phyloP scores from a whole-genome alignment of 2,888 invertebrate species.

The Synergus itoensis region DNA sequence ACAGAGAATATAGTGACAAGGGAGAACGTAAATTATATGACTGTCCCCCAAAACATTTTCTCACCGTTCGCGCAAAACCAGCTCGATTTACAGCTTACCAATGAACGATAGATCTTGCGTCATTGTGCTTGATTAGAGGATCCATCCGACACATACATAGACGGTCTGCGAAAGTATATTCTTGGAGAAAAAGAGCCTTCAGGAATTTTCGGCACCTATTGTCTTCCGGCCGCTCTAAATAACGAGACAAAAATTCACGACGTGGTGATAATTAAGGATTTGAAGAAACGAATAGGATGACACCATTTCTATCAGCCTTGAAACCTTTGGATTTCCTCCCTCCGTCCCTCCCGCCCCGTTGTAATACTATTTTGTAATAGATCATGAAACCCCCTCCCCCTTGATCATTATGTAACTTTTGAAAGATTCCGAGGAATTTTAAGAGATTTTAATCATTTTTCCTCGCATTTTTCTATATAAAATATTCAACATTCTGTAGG shows the following conservation, averaged over 20 bases:
- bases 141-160: constrained; percentile 12
- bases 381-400: too few species aligned
- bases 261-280: neutral
- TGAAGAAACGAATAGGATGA: neutral
- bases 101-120: constrained; percentile 44
- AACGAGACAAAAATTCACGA: neutral
- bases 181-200: neutral
- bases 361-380: too few species aligned
- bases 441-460: too few species aligned
- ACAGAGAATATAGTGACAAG: constrained; percentile 35
- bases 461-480: too few species aligned
- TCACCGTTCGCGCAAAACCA: constrained; percentile 43
- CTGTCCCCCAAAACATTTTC: constrained; percentile 36
- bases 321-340: too few species aligned
- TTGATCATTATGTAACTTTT: too few species aligned
- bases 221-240: neutral
- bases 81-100: constrained; percentile 44
- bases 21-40: constrained; percentile 49
- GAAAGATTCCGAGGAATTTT: too few species aligned
- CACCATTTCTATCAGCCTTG: neutral
- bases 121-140: constrained; percentile 52
- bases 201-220: constrained; percentile 18
- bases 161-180: neutral
- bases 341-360: too few species aligned
- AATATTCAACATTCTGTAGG: too few species aligned